Base-by-base conservation (phyloP, 2,113 vertebrate species). In the Amphiprion percula region DNA sequence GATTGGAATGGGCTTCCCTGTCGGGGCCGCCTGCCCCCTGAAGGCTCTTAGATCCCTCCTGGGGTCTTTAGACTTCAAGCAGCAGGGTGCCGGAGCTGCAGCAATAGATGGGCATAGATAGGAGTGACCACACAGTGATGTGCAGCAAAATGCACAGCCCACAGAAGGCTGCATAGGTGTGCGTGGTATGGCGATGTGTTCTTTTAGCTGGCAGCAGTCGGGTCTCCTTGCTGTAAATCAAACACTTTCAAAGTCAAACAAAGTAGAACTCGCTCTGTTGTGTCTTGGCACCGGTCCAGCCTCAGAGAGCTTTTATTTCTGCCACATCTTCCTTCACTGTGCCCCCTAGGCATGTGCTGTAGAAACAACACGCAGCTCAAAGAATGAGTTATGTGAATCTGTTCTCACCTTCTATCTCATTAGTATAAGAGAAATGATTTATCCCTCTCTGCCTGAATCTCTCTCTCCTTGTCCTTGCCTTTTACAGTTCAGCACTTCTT, bases 231-330 rank as follows among this genome's bases (percentile, higher is more conserved):
- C 80, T 90, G 89, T 90, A 84, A 90, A 90, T 90, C 87, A 90
- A 90, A 90, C 82, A 73, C 71, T 90, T 85, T 87, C 90, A 92
- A 93, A 92, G 93, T 94, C 88, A 94, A 92, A 91, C 88, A 88
- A 91, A 91, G 92, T 93, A 86, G 84, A 91, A 88, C 55, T 82
- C 37, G 68, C 82, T 87, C 88, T 74, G 83, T 87, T 75, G 74
- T 83, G 75, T 63, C 69, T 77, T 94, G 93, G 93, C 91, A 44
- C 33, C 0, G 1, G 24, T 87, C 89, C 93, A 93, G 64, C 64
- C 10, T 21, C 64, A 74, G 67, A 79, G 77, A 78, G 81, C 79
- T 88, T 88, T 88, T 88, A 87, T 88, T 89, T 82, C 82, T 74
- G 79, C 88, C 87, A 80, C 83, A 83, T 87, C 83, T 75, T 90